These are phyloP conservation scores for Lepus oiostolus DNA, from an alignment of 2,797 vertebrate genomes.

Conservation along the genomic window DNA sequence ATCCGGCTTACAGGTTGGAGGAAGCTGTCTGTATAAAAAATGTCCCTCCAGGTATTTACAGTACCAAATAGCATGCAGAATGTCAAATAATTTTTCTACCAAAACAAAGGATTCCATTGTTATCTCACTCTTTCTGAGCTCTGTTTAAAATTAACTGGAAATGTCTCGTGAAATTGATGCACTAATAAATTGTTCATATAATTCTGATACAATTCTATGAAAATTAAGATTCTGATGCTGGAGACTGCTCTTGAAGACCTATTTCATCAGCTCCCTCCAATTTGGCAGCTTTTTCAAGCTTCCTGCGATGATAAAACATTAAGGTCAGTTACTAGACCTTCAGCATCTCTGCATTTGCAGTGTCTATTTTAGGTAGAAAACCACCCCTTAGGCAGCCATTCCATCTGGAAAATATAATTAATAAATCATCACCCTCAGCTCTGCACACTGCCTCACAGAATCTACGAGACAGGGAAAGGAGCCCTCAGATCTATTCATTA, in stretches of 20 bases:
- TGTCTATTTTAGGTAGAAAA: slow-evolving; percentile 75
- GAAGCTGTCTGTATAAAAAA: background rate
- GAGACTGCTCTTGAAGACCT: background rate
- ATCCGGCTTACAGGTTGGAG: background rate
- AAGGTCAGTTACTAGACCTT: slow-evolving; percentile 43
- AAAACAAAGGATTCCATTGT: slow-evolving; percentile 26
- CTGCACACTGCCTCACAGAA: slow-evolving; percentile 10
- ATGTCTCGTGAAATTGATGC: background rate
- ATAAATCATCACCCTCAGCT: slow-evolving; percentile 69
- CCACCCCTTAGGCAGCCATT: slow-evolving; percentile 57
- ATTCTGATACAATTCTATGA: background rate
- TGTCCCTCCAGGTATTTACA: background rate
- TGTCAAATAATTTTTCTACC: background rate
- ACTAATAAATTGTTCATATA: background rate
- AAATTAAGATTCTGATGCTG: slow-evolving; percentile 26
- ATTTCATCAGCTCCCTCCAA: background rate
- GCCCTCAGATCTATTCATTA: slow-evolving; percentile 3
- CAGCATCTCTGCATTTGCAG: slow-evolving; percentile 39
- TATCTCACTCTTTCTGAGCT: background rate
- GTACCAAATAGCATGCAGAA: background rate
- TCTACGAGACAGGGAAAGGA: background rate
- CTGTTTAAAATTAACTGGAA: slow-evolving; percentile 5
- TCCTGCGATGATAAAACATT: slow-evolving; percentile 18
- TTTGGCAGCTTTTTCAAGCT: background rate
- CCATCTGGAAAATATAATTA: slow-evolving; percentile 78